A percentile compares a stretch with the other conserved stretches of the same genome.
These are phyloP conservation scores for Drosophila serrata DNA, from an alignment of 1,140 invertebrate genomes.

Conservation along the genomic window DNA sequence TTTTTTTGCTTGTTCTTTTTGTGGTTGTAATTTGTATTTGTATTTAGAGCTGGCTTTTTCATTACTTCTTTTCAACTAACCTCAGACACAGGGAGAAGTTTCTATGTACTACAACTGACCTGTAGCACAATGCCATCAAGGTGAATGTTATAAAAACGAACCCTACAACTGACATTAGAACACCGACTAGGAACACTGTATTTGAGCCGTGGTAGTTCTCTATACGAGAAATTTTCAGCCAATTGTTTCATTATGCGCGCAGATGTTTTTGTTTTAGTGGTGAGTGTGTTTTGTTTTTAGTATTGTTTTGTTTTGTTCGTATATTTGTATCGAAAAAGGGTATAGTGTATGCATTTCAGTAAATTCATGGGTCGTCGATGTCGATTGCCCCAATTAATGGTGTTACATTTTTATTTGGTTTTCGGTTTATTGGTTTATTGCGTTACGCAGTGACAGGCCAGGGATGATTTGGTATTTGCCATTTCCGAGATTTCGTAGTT, in stretches of 20 bases:
- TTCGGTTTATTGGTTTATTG: conserved; percentile 10
- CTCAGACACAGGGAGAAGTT: conserved; percentile 98
- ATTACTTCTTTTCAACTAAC: conserved; percentile 90
- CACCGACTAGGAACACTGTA: conserved; percentile 98
- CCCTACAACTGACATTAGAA: conserved; percentile 99
- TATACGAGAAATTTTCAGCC: conserved; percentile 85
- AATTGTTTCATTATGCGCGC: conserved; percentile 59
- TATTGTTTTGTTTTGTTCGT: conserved; percentile 15
- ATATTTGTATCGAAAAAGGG: background rate
- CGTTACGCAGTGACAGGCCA: conserved; percentile 40
- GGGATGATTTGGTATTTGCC: conserved; percentile 34
- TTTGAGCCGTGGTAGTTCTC: conserved; percentile 97
- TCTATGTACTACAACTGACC: conserved; percentile 99
- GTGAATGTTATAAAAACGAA: conserved; percentile 99
- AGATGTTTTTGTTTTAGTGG: conserved; percentile 14
- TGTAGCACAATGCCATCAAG: conserved; percentile 99
- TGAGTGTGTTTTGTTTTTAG: conserved; percentile 27
- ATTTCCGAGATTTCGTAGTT: conserved; percentile 55
- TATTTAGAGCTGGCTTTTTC: conserved; percentile 87
- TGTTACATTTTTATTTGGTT: conserved; percentile 19
- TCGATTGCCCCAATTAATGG: conserved; percentile 18
- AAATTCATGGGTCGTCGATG: conserved; percentile 5
- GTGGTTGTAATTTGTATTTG: conserved; percentile 86
- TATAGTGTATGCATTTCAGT: conserved; percentile 6
- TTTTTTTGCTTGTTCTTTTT: conserved; percentile 58